Conservation (phyloP, 2,797 vertebrate species). For the Notolepis coatsorum region DNA sequence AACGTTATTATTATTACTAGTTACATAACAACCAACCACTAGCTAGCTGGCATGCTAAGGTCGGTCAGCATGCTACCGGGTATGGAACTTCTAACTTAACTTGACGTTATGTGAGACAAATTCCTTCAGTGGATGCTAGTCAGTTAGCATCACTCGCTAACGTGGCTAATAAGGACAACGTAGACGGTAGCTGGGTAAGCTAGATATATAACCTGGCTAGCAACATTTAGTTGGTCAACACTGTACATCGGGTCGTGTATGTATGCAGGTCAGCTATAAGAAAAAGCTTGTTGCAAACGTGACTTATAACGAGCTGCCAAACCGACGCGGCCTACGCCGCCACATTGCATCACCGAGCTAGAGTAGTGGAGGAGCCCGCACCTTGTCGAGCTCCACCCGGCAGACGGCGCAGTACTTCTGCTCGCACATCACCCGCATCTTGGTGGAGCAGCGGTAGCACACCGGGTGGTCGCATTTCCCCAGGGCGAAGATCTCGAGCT, state of each 20-base stretch:
- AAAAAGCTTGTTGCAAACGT: too few relatives aligned
- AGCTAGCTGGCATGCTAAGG: neutral
- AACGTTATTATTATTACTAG: neutral
- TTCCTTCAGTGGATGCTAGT: too few relatives aligned
- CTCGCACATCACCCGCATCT: conserved; percentile 96
- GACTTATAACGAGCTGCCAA: neutral
- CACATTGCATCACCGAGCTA: conserved; percentile 36
- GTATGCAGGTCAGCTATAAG: too few relatives aligned
- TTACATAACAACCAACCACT: neutral
- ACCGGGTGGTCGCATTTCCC: conserved; percentile 98
- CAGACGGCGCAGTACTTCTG: conserved; percentile 98
- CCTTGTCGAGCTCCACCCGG: conserved; percentile 97
- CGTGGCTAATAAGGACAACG: too few relatives aligned
- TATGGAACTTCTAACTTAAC: too few relatives aligned
- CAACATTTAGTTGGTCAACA: too few relatives aligned
- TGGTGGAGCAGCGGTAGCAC: conserved; percentile 97
- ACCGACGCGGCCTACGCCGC: conserved; percentile 48
- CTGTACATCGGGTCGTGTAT: too few relatives aligned
- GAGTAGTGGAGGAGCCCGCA: conserved; percentile 50
- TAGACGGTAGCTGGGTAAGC: too few relatives aligned
- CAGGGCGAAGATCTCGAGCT: conserved; percentile 91
- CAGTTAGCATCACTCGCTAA: too few relatives aligned
- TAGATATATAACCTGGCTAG: too few relatives aligned
- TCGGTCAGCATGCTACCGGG: neutral
- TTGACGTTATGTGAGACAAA: too few relatives aligned